Conservation (phyloP, 2,113 vertebrate genomes). For the Cathartes aura region DNA sequence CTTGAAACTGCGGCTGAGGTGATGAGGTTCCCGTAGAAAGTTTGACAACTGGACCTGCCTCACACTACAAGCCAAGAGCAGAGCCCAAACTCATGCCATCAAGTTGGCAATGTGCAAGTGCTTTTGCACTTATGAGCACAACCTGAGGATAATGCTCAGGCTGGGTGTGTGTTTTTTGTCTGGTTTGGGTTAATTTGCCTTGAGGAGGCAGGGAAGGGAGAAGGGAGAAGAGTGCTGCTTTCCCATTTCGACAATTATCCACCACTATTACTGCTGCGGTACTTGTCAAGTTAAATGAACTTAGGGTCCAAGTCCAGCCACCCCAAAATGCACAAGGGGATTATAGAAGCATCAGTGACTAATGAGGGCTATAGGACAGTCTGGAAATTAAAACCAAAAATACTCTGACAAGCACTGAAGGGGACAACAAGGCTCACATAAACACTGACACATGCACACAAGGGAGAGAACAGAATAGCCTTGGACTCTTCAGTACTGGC, state of each 20-base stretch:
- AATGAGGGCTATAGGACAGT: background rate
- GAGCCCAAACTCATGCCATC: background rate
- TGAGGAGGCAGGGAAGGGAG: background rate
- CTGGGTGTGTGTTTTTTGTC: background rate
- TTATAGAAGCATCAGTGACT: background rate
- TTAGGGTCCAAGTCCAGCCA: background rate
- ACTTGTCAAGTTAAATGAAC: background rate
- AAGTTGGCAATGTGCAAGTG: too few species aligned
- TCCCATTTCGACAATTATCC: background rate
- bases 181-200: background rate
- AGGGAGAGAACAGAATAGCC: background rate
- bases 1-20: background rate
- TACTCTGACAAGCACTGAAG: background rate
- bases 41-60: background rate
- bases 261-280: background rate
- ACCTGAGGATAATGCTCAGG: background rate
- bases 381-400: background rate
- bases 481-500: background rate
- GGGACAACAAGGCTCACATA: background rate
- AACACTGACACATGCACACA: background rate
- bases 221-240: background rate
- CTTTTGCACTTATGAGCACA: background rate
- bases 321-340: background rate
- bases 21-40: fast-evolving
- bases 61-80: background rate